Conservation (phyloP, 2,797 vertebrate species). For the Gallinago stenura region DNA sequence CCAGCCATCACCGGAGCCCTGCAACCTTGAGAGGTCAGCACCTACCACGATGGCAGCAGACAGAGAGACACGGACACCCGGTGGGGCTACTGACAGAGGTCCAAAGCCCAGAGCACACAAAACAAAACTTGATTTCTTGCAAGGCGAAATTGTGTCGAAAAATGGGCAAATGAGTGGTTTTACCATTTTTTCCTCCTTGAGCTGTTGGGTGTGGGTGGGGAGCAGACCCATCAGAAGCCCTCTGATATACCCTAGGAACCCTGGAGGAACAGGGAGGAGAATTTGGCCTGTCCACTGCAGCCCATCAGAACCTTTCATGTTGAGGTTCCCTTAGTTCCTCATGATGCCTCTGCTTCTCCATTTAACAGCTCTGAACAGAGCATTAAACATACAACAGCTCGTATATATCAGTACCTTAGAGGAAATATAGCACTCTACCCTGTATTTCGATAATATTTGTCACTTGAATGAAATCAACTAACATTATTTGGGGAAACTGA, state of each 20-base stretch:
- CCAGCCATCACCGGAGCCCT: background rate
- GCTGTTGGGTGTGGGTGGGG: fast-evolving
- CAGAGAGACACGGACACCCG: background rate
- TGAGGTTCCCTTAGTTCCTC: background rate
- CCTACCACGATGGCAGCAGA: fast-evolving
- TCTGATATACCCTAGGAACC: background rate
- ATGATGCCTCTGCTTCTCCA: background rate
- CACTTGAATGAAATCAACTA: background rate
- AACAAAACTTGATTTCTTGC: background rate
- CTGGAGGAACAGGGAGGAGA: fast-evolving
- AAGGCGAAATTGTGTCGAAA: background rate
- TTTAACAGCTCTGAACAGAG: background rate
- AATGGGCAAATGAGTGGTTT: background rate
- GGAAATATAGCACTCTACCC: background rate
- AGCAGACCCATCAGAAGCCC: background rate
- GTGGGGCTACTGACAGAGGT: fast-evolving
- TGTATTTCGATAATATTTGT: background rate
- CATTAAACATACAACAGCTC: background rate
- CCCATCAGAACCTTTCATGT: background rate
- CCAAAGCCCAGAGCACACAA: background rate
- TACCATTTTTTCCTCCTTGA: background rate
- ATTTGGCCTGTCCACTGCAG: background rate
- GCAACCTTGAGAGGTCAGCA: background rate
- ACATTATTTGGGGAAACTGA: background rate
- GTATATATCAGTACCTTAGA: background rate